phyloP scores from a whole-genome alignment of 2,797 vertebrate species.

The Pogoniulus pusillus region DNA sequence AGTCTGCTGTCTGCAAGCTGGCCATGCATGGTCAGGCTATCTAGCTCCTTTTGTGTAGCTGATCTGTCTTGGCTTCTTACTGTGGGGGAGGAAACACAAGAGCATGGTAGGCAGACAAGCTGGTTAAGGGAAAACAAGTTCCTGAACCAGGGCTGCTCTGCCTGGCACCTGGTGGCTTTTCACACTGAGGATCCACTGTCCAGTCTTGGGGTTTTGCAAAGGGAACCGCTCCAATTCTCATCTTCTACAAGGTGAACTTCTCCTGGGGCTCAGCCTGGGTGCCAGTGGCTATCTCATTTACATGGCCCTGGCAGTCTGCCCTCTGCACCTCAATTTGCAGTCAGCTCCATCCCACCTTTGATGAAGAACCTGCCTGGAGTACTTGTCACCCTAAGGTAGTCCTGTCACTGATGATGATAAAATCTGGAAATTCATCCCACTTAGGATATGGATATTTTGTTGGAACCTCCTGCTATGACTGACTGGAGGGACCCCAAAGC shows the following conservation, averaged over 20 bases:
- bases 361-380: not conserved
- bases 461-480: not conserved
- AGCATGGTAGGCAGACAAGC: not conserved
- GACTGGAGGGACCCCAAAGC: not conserved
- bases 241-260: not conserved
- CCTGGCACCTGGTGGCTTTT: not conserved
- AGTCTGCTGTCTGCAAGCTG: not conserved
- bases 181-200: not conserved
- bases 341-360: not conserved
- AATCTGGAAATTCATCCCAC: not conserved
- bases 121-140: not conserved
- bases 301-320: not conserved
- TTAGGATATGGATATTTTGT: accelerated
- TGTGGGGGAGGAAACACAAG: not conserved
- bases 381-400: not conserved
- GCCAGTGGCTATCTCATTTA: accelerated
- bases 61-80: not conserved
- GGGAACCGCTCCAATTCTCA: not conserved
- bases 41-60: not conserved
- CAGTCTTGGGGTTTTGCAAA: not conserved
- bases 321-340: not conserved
- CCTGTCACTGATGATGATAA: not conserved
- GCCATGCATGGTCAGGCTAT: not conserved
- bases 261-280: not conserved
- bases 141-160: not conserved